A percentile compares a stretch with the other conserved stretches of the same genome.
Conservation (phyloP, 2,888 invertebrate species). For the Lepidochitona cinerea region DNA sequence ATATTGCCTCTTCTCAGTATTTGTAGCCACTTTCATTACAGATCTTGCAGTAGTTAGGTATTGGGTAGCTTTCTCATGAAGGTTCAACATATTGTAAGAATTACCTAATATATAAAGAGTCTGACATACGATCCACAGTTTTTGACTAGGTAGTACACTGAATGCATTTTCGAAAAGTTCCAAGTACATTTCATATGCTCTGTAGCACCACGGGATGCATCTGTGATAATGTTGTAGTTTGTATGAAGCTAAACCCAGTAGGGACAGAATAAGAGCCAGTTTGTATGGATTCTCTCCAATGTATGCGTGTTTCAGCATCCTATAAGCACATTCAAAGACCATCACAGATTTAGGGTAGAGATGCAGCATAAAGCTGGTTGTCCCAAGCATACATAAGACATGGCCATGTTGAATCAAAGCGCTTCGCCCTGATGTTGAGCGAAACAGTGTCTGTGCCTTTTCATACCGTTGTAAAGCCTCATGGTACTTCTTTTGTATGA, state of each 20-base stretch:
- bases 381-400: constrained; percentile 67
- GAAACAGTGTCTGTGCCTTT: constrained; percentile 60
- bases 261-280: constrained; percentile 61
- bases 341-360: constrained; percentile 66
- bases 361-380: constrained; percentile 65
- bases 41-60: constrained; percentile 61
- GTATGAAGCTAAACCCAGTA: constrained; percentile 65
- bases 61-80: constrained; percentile 64
- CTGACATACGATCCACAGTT: constrained; percentile 67
- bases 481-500: constrained; percentile 65
- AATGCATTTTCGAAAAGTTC: constrained; percentile 60
- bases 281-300: constrained; percentile 52
- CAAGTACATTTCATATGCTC: constrained; percentile 65
- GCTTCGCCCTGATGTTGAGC: constrained; percentile 47
- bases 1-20: constrained; percentile 54
- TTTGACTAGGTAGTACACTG: constrained; percentile 55
- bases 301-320: constrained; percentile 64
- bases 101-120: constrained; percentile 66
- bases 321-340: constrained; percentile 65
- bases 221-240: constrained; percentile 66
- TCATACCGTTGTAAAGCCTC: constrained; percentile 64
- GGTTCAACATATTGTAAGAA: constrained; percentile 62
- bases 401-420: constrained; percentile 65
- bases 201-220: constrained; percentile 65
- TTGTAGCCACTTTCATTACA: constrained; percentile 47